Evolutionary conservation across 1,140 invertebrate genomes (phyloP).

Genomic region (Pseudoatta argentina): DNA sequence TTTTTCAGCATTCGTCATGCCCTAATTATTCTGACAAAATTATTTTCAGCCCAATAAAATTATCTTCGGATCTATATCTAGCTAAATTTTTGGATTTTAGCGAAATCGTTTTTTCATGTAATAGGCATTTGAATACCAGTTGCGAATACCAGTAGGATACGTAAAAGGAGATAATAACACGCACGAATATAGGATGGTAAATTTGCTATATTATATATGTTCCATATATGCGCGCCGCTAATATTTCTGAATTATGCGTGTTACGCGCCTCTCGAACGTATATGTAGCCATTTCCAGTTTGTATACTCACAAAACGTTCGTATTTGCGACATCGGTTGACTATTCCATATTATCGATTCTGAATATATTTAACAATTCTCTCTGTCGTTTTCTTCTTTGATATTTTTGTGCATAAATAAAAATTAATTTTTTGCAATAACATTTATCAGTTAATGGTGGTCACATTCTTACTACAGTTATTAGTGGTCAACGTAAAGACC

Average conservation of each 20-base stretch:
- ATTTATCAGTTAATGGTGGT: slow-evolving; percentile 32
- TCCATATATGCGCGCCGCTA: too few species aligned
- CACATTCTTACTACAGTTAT: not conserved
- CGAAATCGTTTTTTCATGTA: too few species aligned
- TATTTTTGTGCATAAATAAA: not conserved
- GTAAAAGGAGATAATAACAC: slow-evolving; percentile 26
- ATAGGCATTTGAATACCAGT: not conserved
- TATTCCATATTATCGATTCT: slow-evolving; percentile 36
- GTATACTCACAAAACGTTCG: slow-evolving; percentile 10
- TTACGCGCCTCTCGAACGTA: not conserved
- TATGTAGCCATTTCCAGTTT: not conserved
- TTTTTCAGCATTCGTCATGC: too few species aligned
- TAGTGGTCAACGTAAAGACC: not conserved
- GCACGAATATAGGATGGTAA: not conserved
- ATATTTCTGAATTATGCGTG: slow-evolving; percentile 33
- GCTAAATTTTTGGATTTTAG: too few species aligned
- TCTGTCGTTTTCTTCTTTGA: not conserved
- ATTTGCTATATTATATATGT: slow-evolving; percentile 35
- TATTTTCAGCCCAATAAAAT: too few species aligned
- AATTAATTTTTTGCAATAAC: not conserved
- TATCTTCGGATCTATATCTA: too few species aligned
- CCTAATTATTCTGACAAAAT: too few species aligned
- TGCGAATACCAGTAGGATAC: not conserved
- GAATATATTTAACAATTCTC: not conserved
- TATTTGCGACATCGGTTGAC: slow-evolving; percentile 17